Evolutionary conservation across 2,888 invertebrate species (phyloP).

Genomic region (Ichneumoninae sp.): DNA sequence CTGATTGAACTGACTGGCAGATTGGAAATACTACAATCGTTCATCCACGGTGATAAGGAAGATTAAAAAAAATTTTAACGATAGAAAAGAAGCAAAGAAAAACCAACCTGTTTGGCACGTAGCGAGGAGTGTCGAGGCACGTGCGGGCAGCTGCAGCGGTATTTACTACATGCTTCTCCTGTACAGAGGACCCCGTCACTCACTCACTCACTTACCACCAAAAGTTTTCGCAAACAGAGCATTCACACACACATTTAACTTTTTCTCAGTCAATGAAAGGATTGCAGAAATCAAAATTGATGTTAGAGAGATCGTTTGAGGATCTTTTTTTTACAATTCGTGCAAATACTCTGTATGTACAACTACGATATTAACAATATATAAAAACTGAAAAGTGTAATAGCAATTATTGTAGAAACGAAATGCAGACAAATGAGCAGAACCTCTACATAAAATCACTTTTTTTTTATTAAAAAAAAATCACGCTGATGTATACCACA

Average conservation of each 20-base stretch:
- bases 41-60: conserved; percentile 2
- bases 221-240: conserved; percentile 59
- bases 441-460: conserved; percentile 21
- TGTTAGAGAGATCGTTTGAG: not conserved
- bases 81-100: conserved; percentile 67
- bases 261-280: conserved; percentile 7
- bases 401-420: conserved; percentile 23
- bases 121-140: conserved; percentile 83
- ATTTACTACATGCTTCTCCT: conserved; percentile 83
- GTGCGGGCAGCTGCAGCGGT: conserved; percentile 82
- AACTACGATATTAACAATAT: conserved; percentile 31
- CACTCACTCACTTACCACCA: conserved; percentile 83
- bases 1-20: not conserved
- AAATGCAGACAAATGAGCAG: conserved; percentile 50
- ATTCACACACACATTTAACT: conserved; percentile 28
- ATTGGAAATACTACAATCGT: not conserved
- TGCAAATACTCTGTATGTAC: conserved; percentile 46
- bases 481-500: conserved; percentile 17
- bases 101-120: conserved; percentile 83
- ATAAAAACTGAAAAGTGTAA: conserved; percentile 46
- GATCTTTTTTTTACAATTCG: conserved; percentile 12
- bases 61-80: conserved; percentile 12
- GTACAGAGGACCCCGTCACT: conserved; percentile 84
- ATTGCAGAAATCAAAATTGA: not conserved
- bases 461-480: not conserved